Percentiles rank a stretch among this genome's conserved stretches.
These are phyloP conservation scores for Aspidiotus destructor DNA, from an alignment of 2,888 invertebrate genomes.

Conservation along the genomic window DNA sequence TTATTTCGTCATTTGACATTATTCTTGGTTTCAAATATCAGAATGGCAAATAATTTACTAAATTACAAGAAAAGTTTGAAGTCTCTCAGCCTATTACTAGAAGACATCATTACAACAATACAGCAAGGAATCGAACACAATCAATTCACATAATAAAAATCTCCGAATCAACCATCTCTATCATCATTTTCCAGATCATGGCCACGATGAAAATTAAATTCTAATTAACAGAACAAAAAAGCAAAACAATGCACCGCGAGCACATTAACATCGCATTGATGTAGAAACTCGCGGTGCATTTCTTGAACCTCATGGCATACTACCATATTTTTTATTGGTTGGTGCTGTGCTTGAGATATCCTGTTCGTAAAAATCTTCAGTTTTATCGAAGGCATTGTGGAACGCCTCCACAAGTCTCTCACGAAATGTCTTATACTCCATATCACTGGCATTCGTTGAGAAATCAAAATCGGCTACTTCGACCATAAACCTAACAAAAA, in stretches of 20 bases:
- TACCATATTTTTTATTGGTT: slow-evolving; percentile 38
- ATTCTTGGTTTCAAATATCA: no score
- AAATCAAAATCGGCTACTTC: slow-evolving; percentile 72
- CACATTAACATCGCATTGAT: slow-evolving; percentile 12
- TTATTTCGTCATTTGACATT: no score
- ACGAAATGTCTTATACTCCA: slow-evolving; percentile 78
- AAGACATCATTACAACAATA: no score
- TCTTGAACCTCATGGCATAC: slow-evolving; percentile 38
- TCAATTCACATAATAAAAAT: no score
- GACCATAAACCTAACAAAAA: slow-evolving; percentile 29
- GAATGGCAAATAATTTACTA: no score
- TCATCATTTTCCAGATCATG: no score
- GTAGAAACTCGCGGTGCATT: slow-evolving; percentile 18
- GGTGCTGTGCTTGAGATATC: slow-evolving; percentile 34
- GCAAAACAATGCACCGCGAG: slow-evolving; percentile 15
- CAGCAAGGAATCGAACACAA: no score
- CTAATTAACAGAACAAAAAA: no score
- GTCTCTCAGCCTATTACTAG: no score
- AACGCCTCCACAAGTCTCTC: slow-evolving; percentile 73
- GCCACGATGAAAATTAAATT: no score
- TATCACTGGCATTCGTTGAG: slow-evolving; percentile 54
- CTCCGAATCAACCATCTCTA: no score
- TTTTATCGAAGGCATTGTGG: slow-evolving; percentile 48
- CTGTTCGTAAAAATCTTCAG: slow-evolving; percentile 38
- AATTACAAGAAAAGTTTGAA: no score